phyloP scores from a whole-genome alignment of 1,140 invertebrate species.

The Mizuhopecten yessoensis region DNA sequence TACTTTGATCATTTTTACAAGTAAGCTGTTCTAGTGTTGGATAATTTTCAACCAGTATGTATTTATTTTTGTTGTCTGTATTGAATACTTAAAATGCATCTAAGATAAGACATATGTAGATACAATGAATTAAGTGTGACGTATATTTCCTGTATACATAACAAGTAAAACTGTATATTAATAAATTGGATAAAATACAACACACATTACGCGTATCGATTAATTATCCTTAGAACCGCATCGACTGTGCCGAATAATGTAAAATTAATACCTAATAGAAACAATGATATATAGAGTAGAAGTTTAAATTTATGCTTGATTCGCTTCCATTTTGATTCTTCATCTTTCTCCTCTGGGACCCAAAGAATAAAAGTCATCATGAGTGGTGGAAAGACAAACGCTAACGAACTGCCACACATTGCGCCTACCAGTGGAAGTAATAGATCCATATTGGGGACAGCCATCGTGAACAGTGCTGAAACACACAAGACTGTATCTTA shows the following conservation, averaged over 20 bases:
- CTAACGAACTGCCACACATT: background rate
- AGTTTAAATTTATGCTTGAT: background rate
- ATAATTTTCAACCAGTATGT: too few species aligned
- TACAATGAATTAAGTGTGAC: too few species aligned
- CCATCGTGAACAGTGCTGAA: slow-evolving; percentile 6
- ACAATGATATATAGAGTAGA: background rate
- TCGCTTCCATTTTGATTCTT: background rate
- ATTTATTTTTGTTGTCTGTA: too few species aligned
- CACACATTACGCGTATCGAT: background rate
- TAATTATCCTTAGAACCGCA: background rate
- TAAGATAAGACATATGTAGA: too few species aligned
- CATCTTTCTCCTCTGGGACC: background rate
- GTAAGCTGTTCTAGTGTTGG: too few species aligned
- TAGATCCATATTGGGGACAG: background rate
- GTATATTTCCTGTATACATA: too few species aligned
- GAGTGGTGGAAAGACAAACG: background rate
- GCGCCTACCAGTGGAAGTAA: background rate
- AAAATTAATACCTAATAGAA: background rate
- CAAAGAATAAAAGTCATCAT: background rate
- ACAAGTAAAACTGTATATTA: too few species aligned
- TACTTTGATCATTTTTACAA: too few species aligned
- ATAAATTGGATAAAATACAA: too few species aligned
- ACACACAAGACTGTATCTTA: background rate
- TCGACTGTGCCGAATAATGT: background rate
- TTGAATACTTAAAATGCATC: too few species aligned